These are phyloP conservation scores for Orestias chungarensis DNA, from an alignment of 2,797 vertebrate genomes.

Conservation along the genomic window DNA sequence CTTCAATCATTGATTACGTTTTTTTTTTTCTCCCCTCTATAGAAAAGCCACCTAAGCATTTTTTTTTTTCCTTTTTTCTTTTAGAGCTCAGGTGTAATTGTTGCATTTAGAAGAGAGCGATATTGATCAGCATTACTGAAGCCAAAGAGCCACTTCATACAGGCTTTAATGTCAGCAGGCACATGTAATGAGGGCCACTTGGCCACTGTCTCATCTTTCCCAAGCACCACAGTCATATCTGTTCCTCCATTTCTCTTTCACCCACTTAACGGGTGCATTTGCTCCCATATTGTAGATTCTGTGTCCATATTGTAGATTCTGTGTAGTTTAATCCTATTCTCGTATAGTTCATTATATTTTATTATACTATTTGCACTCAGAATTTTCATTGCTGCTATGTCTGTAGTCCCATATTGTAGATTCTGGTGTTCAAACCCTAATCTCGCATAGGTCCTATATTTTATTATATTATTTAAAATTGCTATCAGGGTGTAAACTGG, in stretches of 20 bases:
- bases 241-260: constrained; percentile 20
- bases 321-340: too few species aligned
- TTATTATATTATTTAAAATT: too few species aligned
- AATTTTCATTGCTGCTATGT: too few species aligned
- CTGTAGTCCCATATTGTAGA: too few species aligned
- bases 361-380: too few species aligned
- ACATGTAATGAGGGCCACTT: constrained; percentile 38
- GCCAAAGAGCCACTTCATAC: constrained; percentile 32
- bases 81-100: constrained; percentile 63
- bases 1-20: constrained; percentile 42
- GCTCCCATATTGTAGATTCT: too few species aligned
- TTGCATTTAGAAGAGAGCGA: constrained; percentile 55
- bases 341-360: too few species aligned
- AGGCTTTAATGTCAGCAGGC: constrained; percentile 25
- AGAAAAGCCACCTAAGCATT: constrained; percentile 52
- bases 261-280: constrained; percentile 32
- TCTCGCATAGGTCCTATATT: too few species aligned
- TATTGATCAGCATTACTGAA: constrained; percentile 45
- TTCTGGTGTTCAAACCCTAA: too few species aligned
- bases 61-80: constrained; percentile 33
- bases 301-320: too few species aligned
- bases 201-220: constrained; percentile 11
- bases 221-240: constrained; percentile 25
- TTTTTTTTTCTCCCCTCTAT: neutral
- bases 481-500: too few species aligned